Base-by-base conservation (phyloP, 1,140 invertebrate species). In the Pomacea maculata region DNA sequence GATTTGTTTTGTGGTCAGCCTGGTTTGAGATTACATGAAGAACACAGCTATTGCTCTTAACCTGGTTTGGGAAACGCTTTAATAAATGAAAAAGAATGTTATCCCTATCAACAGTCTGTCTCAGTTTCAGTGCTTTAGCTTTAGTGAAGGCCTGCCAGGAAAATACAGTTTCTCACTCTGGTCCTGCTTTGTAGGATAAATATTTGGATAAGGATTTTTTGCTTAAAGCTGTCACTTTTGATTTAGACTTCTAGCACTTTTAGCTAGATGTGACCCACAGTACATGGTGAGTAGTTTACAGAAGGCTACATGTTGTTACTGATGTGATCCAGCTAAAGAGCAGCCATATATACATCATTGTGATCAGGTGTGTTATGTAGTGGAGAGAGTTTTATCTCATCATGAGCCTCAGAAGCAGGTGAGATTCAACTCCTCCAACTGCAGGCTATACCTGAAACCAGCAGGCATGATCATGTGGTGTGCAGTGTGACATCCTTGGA, bases 341-440 rank as follows among this genome's bases (percentile, higher is more conserved):
- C 29, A 70, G 64, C 21, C 21, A n/a, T 25, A n/a, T 14, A 15
- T 70, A 34, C n/a, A 25, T 80, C 8, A 52, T 55, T 72, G 15
- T 14, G 57, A 74, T 82, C 73, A 83, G 86, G 86, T 85, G 86
- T 86, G 82, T 82, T 85, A 93, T 94, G 94, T 92, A 94, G 94
- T 94, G 92, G 94, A 91, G 90, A 91, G 89, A 90, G 90, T 91
- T 90, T 89, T 91, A 91, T 94, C 94, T 94, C 94, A 94, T 93
- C 94, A 93, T 93, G 94, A 93, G 90, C 92, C 89, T 85, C 81
- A 90, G 85, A 89, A 93, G 93, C 73, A 70, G 89, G 93, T 94
- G 94, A 95, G 94, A 95, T 95, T 95, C 94, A 94, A 94, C 94
- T 95, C 94, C 94, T 95, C 94, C 94, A 94, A 94, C 94, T 95